Conservation (phyloP, 2,888 invertebrate genomes). For the Hemithea aestivaria region DNA sequence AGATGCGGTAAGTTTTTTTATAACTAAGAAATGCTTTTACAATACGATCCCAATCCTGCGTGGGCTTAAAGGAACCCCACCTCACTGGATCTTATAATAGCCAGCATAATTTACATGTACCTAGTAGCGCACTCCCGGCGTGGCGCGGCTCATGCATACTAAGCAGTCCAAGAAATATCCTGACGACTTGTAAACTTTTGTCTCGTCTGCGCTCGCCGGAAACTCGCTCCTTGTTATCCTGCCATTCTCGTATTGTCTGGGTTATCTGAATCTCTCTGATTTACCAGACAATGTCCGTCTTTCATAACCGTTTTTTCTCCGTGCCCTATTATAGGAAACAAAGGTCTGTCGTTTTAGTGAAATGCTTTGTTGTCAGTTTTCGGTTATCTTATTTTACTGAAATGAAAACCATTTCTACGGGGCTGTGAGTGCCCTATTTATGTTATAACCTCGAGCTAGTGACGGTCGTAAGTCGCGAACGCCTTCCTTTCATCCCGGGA, state of each 20-base stretch:
- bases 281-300: slow-evolving; percentile 51
- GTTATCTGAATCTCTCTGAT: slow-evolving; percentile 57
- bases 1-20: slow-evolving; percentile 54
- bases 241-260: slow-evolving; percentile 59
- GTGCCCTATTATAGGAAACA: slow-evolving; percentile 34
- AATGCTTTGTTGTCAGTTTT: slow-evolving; percentile 20
- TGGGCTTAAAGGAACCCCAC: slow-evolving; percentile 23
- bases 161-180: slow-evolving; percentile 54
- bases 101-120: slow-evolving; percentile 42
- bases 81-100: slow-evolving; percentile 35
- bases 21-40: slow-evolving; percentile 10
- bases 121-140: slow-evolving; percentile 36
- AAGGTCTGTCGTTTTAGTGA: slow-evolving; percentile 29
- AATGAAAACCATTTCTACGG: slow-evolving; percentile 17
- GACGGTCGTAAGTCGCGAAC: slow-evolving; percentile 29
- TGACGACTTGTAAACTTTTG: slow-evolving; percentile 56
- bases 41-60: slow-evolving; percentile 15
- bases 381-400: slow-evolving; percentile 19
- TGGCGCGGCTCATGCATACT: slow-evolving; percentile 56
- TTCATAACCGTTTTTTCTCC: slow-evolving; percentile 38
- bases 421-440: slow-evolving; percentile 25
- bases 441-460: slow-evolving; percentile 21
- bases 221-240: slow-evolving; percentile 57
- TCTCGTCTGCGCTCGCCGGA: slow-evolving; percentile 61
- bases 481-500: slow-evolving; percentile 42